Evolutionary conservation across 2,888 invertebrate genomes (phyloP).

Genomic region (Autographa pulchrina): DNA sequence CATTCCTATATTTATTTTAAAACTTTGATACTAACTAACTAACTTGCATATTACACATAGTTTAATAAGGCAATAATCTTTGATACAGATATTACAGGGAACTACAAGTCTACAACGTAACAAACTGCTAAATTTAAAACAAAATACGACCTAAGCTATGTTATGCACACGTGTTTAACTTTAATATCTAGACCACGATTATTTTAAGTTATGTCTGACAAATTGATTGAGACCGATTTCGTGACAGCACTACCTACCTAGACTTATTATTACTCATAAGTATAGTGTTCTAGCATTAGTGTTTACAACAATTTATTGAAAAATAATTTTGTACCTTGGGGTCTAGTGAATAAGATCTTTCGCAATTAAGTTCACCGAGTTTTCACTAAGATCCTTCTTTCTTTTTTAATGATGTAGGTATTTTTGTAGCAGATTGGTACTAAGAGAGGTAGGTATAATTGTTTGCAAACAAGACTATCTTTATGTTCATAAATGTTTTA

Average conservation of each 20-base stretch:
- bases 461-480: too few relatives aligned
- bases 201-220: constrained; percentile 26
- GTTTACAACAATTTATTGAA: not conserved
- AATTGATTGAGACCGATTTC: constrained; percentile 23
- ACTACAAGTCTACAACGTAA: constrained; percentile 11
- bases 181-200: constrained; percentile 39
- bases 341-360: not conserved
- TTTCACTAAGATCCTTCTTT: too few relatives aligned
- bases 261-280: not conserved
- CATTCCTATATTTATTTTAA: too few relatives aligned
- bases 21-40: too few relatives aligned
- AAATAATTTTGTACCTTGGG: not conserved
- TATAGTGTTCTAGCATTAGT: not conserved
- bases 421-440: too few relatives aligned
- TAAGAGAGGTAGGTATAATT: too few relatives aligned
- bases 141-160: constrained; percentile 11
- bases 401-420: too few relatives aligned
- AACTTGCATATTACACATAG: too few relatives aligned
- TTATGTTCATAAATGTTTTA: too few relatives aligned
- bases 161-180: constrained; percentile 23
- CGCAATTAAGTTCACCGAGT: too few relatives aligned
- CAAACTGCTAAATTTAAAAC: constrained; percentile 28
- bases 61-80: constrained; percentile 9
- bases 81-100: too few relatives aligned
- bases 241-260: constrained; percentile 11